These are phyloP conservation scores for Lypha dubia DNA, from an alignment of 2,888 invertebrate species.

Conservation along the genomic window DNA sequence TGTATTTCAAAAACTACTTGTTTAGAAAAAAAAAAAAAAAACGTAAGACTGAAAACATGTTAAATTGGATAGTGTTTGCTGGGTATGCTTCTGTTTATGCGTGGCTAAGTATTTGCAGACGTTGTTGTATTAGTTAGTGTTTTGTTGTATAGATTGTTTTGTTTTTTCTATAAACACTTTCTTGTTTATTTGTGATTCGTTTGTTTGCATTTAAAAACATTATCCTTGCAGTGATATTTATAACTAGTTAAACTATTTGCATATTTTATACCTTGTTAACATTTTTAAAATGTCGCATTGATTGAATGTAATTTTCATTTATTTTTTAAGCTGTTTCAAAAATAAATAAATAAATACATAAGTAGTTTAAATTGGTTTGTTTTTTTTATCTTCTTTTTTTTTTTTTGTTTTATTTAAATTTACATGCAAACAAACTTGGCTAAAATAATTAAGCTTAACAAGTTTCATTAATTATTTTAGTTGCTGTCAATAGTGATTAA, in stretches of 20 bases:
- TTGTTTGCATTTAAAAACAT: slow-evolving; percentile 28
- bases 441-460: slow-evolving; percentile 20
- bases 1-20: too few relatives aligned
- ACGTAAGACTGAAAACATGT: too few relatives aligned
- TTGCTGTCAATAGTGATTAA: background rate
- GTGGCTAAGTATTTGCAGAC: background rate
- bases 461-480: slow-evolving; percentile 1
- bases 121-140: background rate
- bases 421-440: too few relatives aligned
- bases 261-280: slow-evolving; percentile 41
- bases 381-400: slow-evolving; percentile 9
- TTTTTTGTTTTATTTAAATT: too few relatives aligned
- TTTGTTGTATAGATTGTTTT: slow-evolving; percentile 18
- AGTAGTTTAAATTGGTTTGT: slow-evolving; percentile 41
- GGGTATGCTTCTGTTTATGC: background rate
- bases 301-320: slow-evolving; percentile 29
- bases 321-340: slow-evolving; percentile 17
- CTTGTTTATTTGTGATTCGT: background rate
- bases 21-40: too few relatives aligned
- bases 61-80: too few relatives aligned
- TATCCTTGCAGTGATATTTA: slow-evolving; percentile 47
- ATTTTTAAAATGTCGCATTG: slow-evolving; percentile 49
- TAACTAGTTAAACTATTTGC: slow-evolving; percentile 28
- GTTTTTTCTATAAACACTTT: too few relatives aligned
- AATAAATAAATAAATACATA: slow-evolving; percentile 36